Evolutionary conservation across 2,113 vertebrate genomes (phyloP).

Genomic region (Dendropsophus ebraccatus): DNA sequence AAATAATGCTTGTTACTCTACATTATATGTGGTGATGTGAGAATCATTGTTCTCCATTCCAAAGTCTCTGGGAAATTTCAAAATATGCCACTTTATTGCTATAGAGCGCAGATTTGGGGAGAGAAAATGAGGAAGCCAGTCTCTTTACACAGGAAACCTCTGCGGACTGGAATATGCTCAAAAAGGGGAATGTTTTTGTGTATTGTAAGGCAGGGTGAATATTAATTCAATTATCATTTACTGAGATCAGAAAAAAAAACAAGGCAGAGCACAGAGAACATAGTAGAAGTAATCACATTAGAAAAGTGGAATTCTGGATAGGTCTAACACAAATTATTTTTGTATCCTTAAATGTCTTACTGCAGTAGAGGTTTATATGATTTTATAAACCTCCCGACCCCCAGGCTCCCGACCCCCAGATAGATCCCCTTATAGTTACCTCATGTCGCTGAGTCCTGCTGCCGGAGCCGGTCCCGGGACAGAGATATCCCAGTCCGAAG

Average conservation of each 20-base stretch:
- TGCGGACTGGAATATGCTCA: neutral
- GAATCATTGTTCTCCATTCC: constrained; percentile 46
- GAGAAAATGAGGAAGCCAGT: constrained; percentile 3
- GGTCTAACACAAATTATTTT: too few relatives aligned
- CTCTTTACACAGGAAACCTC: neutral
- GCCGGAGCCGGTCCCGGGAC: too few relatives aligned
- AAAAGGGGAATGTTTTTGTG: neutral
- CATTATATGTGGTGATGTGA: constrained; percentile 39
- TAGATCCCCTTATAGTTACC: too few relatives aligned
- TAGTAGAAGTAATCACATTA: neutral
- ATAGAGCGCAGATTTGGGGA: constrained; percentile 17
- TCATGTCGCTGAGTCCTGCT: too few relatives aligned
- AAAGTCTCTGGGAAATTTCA: constrained; percentile 34
- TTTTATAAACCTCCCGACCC: too few relatives aligned
- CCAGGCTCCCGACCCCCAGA: too few relatives aligned
- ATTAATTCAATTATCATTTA: neutral
- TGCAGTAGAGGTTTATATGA: too few relatives aligned
- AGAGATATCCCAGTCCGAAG: too few relatives aligned
- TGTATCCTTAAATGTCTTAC: too few relatives aligned
- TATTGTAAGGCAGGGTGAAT: neutral
- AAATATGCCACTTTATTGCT: constrained; percentile 20
- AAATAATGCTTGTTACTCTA: constrained; percentile 43
- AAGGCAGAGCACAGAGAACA: neutral
- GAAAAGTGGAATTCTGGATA: neutral
- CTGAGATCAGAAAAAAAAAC: neutral